phyloP scores from a whole-genome alignment of 2,888 invertebrate species.

The Zaprionus obscuricornis region DNA sequence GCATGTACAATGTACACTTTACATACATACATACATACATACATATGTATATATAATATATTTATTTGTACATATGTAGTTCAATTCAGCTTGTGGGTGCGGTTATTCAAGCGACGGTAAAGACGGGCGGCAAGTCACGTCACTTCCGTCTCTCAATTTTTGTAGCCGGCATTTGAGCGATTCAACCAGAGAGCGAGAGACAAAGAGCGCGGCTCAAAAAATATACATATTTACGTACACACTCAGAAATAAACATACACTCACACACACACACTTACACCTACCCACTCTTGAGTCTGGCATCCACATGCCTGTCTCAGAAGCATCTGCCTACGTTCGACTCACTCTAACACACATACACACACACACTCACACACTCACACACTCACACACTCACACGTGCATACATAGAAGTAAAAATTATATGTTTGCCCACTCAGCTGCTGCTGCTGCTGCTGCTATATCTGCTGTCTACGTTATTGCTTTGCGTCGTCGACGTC shows the following conservation, averaged over 20 bases:
- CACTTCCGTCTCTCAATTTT: constrained; percentile 62
- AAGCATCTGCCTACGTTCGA: constrained; percentile 52
- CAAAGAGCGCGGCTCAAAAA: constrained; percentile 27
- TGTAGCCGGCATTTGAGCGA: constrained; percentile 56
- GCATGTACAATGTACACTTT: too few relatives aligned
- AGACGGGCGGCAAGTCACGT: constrained; percentile 35
- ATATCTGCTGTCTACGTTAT: constrained; percentile 17
- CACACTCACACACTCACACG: neutral
- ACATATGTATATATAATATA: neutral
- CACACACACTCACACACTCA: neutral
- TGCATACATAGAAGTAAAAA: too few relatives aligned
- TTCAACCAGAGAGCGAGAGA: neutral
- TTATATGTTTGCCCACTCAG: constrained; percentile 47
- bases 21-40: neutral
- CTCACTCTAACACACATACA: constrained; percentile 29
- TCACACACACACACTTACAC: neutral
- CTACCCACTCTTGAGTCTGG: constrained; percentile 46
- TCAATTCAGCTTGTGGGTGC: constrained; percentile 49
- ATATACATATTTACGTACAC: neutral
- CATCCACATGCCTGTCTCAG: constrained; percentile 65
- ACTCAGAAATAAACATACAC: too few relatives aligned
- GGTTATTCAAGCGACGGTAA: constrained; percentile 43
- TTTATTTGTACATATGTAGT: constrained; percentile 17
- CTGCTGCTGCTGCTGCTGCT: constrained; percentile 32
- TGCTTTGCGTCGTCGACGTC: neutral